Percentiles rank a stretch among this genome's conserved stretches.
These are phyloP conservation scores for Graphium colonna DNA, from an alignment of 2,888 invertebrate genomes.

Conservation along the genomic window DNA sequence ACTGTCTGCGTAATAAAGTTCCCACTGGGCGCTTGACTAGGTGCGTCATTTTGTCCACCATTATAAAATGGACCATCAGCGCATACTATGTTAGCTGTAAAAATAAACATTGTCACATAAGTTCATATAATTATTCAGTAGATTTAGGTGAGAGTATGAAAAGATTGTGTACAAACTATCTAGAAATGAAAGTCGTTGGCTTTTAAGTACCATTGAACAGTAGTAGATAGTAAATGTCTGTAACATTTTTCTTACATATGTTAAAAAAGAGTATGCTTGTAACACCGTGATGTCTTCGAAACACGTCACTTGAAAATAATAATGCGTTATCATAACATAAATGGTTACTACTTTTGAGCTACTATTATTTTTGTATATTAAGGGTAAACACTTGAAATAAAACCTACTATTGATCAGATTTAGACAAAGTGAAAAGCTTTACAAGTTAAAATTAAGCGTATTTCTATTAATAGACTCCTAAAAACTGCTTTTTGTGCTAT, in stretches of 20 bases:
- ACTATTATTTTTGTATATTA: too few relatives aligned
- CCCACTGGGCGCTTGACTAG: constrained; percentile 32
- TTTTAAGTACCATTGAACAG: constrained; percentile 64
- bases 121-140: not conserved
- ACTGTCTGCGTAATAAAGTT: constrained; percentile 90
- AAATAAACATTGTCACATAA: constrained; percentile 22
- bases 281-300: constrained; percentile 48
- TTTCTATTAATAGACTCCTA: too few relatives aligned
- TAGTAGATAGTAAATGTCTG: constrained; percentile 72
- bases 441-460: too few relatives aligned
- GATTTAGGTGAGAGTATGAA: not conserved
- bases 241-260: constrained; percentile 59
- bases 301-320: constrained; percentile 53
- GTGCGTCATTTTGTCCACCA: constrained; percentile 34
- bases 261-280: constrained; percentile 47
- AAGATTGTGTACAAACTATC: constrained; percentile 38
- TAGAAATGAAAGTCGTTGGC: constrained; percentile 51
- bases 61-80: constrained; percentile 48
- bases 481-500: too few relatives aligned
- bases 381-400: too few relatives aligned
- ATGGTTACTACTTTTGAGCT: constrained; percentile 1
- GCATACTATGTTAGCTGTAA: constrained; percentile 33
- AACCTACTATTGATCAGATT: too few relatives aligned
- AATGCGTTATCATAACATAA: constrained; percentile 40
- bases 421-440: too few relatives aligned